Conservation (phyloP, 2,888 invertebrate species). For the Idaea biselata region DNA sequence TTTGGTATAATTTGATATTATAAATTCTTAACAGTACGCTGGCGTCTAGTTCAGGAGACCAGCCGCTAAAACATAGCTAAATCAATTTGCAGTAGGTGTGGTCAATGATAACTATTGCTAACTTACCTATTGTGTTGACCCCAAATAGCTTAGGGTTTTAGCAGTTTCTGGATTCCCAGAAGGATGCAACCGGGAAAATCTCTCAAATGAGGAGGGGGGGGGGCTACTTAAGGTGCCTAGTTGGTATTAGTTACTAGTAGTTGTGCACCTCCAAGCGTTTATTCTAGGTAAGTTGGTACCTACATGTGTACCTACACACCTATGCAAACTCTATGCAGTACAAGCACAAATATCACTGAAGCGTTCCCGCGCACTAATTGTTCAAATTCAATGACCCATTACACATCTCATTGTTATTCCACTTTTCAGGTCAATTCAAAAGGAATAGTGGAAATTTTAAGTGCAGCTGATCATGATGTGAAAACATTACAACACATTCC, state of each 20-base stretch:
- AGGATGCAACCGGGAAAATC: too few relatives aligned
- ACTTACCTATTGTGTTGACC: too few relatives aligned
- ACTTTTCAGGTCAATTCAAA: conserved; percentile 68
- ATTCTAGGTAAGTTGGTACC: not conserved
- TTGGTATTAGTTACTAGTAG: too few relatives aligned
- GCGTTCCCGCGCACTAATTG: conserved; percentile 2
- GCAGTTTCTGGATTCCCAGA: too few relatives aligned
- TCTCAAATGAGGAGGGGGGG: too few relatives aligned
- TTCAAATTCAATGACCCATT: conserved; percentile 20
- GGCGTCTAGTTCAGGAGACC: too few relatives aligned
- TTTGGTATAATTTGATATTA: conserved; percentile 7
- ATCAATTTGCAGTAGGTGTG: too few relatives aligned
- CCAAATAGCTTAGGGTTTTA: too few relatives aligned
- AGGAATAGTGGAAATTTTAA: conserved; percentile 68
- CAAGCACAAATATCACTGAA: conserved; percentile 21
- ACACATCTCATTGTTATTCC: not conserved
- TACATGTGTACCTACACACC: not conserved
- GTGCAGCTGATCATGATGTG: conserved; percentile 65
- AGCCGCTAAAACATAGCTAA: too few relatives aligned
- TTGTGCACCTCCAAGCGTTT: not conserved
- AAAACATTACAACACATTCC: conserved; percentile 71
- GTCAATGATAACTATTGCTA: too few relatives aligned
- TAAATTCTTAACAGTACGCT: too few relatives aligned
- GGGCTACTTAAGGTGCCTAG: too few relatives aligned
- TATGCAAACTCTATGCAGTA: conserved; percentile 15